Conservation (phyloP, 1,140 invertebrate genomes). For the Callitettix versicolor region DNA sequence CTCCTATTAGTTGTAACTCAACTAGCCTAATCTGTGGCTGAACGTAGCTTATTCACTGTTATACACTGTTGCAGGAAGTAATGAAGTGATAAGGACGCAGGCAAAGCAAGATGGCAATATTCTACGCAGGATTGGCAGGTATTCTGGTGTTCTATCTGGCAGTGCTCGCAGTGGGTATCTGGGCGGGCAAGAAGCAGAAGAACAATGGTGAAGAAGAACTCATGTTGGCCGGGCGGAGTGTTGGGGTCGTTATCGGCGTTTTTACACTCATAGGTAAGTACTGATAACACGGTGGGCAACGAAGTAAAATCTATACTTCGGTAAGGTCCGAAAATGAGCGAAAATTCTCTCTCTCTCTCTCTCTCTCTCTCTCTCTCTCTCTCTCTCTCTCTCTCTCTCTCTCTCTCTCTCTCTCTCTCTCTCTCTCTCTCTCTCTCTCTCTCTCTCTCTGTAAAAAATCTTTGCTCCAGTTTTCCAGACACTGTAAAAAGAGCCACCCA, state of each 20-base stretch:
- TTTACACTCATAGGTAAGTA: constrained; percentile 63
- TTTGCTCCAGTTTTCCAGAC: no score
- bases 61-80: neutral
- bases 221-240: constrained; percentile 64
- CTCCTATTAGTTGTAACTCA: no score
- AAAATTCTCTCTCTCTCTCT: no score
- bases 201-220: constrained; percentile 51
- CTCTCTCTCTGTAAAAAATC: constrained; percentile 8
- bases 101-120: constrained; percentile 31
- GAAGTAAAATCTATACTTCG: no score
- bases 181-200: constrained; percentile 52
- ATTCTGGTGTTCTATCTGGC: constrained; percentile 59
- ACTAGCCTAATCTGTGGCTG: no score
- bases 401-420: constrained; percentile 7
- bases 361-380: constrained; percentile 7
- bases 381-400: constrained; percentile 7
- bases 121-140: constrained; percentile 53
- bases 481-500: no score
- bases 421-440: constrained; percentile 7
- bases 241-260: constrained; percentile 66
- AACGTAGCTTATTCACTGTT: no score
- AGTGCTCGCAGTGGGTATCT: constrained; percentile 59
- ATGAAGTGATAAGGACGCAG: neutral
- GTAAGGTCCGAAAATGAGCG: no score
- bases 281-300: neutral